A percentile compares a stretch with the other conserved stretches of the same genome.
Conservation (phyloP, 2,113 vertebrate genomes). For the Nematolebias whitei region DNA sequence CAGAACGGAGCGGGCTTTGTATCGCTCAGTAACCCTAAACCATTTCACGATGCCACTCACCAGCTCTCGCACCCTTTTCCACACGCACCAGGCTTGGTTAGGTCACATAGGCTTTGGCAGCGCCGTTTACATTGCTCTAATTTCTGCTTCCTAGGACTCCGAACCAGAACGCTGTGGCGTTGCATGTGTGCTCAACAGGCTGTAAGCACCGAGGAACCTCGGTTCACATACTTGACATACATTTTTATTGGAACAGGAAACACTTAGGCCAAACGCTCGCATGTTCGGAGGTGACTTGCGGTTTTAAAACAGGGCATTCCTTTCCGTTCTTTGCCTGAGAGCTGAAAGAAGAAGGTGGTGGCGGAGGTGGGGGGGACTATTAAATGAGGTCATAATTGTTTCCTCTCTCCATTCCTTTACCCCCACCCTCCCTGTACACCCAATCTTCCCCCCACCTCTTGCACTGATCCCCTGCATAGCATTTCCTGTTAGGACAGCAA, state of each 20-base stretch:
- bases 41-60: slow-evolving; percentile 27
- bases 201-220: slow-evolving; percentile 50
- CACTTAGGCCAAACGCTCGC: slow-evolving; percentile 74
- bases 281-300: slow-evolving; percentile 76
- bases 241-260: slow-evolving; percentile 79
- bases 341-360: slow-evolving; percentile 39
- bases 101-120: slow-evolving; percentile 47
- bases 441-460: slow-evolving; percentile 37
- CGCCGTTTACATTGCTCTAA: slow-evolving; percentile 36
- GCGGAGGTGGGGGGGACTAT: slow-evolving; percentile 53
- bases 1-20: slow-evolving; percentile 51
- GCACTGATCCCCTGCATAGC: slow-evolving; percentile 68
- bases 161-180: slow-evolving; percentile 33
- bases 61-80: slow-evolving; percentile 7
- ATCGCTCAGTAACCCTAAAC: slow-evolving; percentile 47
- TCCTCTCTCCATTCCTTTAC: slow-evolving; percentile 51
- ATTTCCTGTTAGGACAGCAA: slow-evolving; percentile 79
- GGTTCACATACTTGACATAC: slow-evolving; percentile 74
- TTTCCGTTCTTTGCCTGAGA: slow-evolving; percentile 66
- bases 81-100: slow-evolving; percentile 22
- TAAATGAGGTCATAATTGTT: slow-evolving; percentile 79
- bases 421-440: slow-evolving; percentile 3
- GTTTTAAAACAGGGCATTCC: slow-evolving; percentile 71
- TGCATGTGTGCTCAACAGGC: slow-evolving; percentile 28
- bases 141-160: slow-evolving; percentile 35